Conservation (phyloP, 2,888 invertebrate genomes). For the Cerastoderma edule region DNA sequence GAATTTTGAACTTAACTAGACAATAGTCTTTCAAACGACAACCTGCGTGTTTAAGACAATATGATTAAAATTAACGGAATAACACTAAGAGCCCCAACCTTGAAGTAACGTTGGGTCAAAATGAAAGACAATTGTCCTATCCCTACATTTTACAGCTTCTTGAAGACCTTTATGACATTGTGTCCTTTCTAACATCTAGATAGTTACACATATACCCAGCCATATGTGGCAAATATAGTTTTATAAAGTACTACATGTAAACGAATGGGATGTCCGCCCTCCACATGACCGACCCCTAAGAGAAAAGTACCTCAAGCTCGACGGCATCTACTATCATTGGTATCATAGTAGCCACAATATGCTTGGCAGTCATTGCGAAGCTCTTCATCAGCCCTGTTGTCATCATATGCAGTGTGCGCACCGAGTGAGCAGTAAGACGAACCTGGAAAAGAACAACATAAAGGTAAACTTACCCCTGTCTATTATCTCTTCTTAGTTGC, state of each 20-base stretch:
- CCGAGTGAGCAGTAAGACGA: conserved; percentile 13
- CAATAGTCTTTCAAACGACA: not conserved
- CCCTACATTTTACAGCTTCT: no score
- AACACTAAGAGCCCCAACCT: not conserved
- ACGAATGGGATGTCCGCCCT: not conserved
- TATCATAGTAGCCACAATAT: conserved; percentile 24
- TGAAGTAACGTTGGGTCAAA: not conserved
- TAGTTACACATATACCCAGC: not conserved
- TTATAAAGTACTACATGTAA: not conserved
- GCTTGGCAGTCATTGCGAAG: conserved; percentile 7
- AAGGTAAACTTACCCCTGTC: not conserved
- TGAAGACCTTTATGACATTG: not conserved
- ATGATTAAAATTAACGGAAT: not conserved
- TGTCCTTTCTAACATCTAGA: not conserved
- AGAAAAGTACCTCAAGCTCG: conserved; percentile 17
- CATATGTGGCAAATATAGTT: not conserved
- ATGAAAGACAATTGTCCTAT: not conserved
- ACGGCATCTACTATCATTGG: conserved; percentile 21
- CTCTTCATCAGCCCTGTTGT: conserved; percentile 22
- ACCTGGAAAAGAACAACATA: conserved; percentile 9
- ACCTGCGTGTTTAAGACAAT: not conserved
- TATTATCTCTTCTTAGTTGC: no score
- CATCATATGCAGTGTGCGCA: conserved; percentile 27
- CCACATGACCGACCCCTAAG: not conserved
- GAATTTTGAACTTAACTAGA: not conserved